phyloP scores from a whole-genome alignment of 2,797 vertebrate species.

The Thripadectes ignobilis region DNA sequence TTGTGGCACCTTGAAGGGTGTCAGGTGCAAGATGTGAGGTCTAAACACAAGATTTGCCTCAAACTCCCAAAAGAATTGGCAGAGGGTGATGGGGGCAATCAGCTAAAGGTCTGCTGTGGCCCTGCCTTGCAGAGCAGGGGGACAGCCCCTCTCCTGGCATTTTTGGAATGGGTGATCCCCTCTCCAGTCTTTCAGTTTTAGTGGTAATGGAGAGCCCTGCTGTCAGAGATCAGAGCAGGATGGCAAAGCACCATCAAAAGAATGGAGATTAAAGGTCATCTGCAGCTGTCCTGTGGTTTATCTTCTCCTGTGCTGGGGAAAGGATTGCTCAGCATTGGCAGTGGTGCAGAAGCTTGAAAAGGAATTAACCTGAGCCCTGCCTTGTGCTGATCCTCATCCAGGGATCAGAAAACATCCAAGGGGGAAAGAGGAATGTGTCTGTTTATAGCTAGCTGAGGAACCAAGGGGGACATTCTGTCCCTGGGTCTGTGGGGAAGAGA shows the following conservation, averaged over 20 bases:
- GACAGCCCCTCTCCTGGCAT: fast-evolving
- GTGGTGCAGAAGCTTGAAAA: fast-evolving
- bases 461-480: fast-evolving
- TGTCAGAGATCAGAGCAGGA: not conserved
- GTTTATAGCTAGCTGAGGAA: not conserved
- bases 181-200: not conserved
- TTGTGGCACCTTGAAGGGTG: constrained; percentile 10
- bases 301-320: not conserved
- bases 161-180: not conserved
- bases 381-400: not conserved
- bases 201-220: not conserved
- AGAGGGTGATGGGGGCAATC: not conserved
- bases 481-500: not conserved
- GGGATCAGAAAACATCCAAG: not conserved
- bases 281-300: not conserved
- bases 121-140: not conserved
- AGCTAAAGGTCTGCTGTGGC: not conserved
- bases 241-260: not conserved
- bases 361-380: not conserved
- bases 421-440: not conserved
- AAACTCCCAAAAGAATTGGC: not conserved
- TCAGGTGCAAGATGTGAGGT: not conserved
- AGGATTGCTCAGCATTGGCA: not conserved
- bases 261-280: not conserved
- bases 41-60: not conserved